phyloP scores from a whole-genome alignment of 2,888 invertebrate species.

The Eristalinus sepulchralis region DNA sequence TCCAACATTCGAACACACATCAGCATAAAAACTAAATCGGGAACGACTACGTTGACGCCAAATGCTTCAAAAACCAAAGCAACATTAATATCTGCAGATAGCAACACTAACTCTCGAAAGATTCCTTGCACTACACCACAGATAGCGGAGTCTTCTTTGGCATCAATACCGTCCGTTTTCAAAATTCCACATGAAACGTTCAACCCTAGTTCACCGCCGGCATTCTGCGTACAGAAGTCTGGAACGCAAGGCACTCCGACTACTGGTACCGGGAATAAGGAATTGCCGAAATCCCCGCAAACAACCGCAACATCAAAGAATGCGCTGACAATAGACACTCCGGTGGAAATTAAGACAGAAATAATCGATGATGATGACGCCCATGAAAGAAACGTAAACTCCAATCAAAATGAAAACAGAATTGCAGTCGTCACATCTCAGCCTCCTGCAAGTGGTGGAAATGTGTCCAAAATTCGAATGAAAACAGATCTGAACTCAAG shows the following conservation, averaged over 20 bases:
- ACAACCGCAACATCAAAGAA: too few species aligned
- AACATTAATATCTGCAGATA: not conserved
- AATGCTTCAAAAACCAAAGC: not conserved
- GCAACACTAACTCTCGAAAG: not conserved
- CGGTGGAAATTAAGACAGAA: not conserved
- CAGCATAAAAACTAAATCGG: not conserved
- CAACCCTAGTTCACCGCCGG: not conserved
- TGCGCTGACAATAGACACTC: not conserved
- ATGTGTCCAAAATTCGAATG: not conserved
- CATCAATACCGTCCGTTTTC: not conserved
- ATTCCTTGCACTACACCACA: not conserved
- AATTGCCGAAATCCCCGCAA: too few species aligned
- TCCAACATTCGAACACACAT: not conserved
- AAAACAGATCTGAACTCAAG: not conserved
- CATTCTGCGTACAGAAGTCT: slow-evolving; percentile 20
- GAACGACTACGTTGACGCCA: not conserved
- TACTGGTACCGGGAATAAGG: not conserved
- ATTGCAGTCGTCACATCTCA: not conserved
- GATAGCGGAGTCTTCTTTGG: not conserved
- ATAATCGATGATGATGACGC: not conserved
- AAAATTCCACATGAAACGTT: not conserved
- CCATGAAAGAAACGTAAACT: not conserved
- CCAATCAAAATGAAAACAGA: not conserved
- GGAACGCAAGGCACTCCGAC: not conserved
- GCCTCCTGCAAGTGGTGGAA: not conserved